Percentiles rank a stretch among this genome's conserved stretches.
Conservation (phyloP, 2,113 vertebrate species). For the Hucho hucho region DNA sequence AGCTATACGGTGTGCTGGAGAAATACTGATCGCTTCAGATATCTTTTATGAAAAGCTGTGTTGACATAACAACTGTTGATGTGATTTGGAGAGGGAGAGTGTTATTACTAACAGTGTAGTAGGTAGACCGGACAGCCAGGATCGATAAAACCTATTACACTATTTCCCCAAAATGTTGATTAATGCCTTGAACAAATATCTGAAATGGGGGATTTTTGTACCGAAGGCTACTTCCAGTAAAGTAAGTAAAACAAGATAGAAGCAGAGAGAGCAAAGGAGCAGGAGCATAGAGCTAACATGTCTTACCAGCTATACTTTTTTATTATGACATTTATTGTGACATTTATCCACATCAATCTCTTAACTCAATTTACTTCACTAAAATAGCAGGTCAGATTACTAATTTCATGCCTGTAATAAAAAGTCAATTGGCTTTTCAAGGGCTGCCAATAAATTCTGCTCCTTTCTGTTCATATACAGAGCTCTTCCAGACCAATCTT, state of each 20-base stretch:
- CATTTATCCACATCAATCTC: slow-evolving; percentile 65
- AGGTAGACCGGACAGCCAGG: slow-evolving; percentile 44
- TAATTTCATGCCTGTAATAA: slow-evolving; percentile 71
- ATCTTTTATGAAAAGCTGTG: slow-evolving; percentile 59
- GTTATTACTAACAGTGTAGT: slow-evolving; percentile 49
- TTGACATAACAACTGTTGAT: slow-evolving; percentile 65
- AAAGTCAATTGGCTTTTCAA: slow-evolving; percentile 51
- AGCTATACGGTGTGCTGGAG: slow-evolving; percentile 43
- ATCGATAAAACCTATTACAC: slow-evolving; percentile 71
- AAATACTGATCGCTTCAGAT: slow-evolving; percentile 51
- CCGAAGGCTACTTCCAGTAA: slow-evolving; percentile 14
- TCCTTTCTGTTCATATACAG: slow-evolving; percentile 29
- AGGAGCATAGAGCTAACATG: slow-evolving; percentile 13
- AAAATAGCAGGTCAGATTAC: slow-evolving; percentile 62
- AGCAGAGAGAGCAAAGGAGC: neutral
- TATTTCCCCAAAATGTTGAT: slow-evolving; percentile 59
- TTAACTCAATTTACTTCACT: slow-evolving; percentile 57
- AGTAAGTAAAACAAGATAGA: neutral
- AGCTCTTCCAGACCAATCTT: slow-evolving; percentile 57
- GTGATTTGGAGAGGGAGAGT: slow-evolving; percentile 50
- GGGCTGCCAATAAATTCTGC: slow-evolving; percentile 63
- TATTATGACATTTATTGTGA: slow-evolving; percentile 66
- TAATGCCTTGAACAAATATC: slow-evolving; percentile 44
- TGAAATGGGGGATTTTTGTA: slow-evolving; percentile 39
- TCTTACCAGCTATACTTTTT: slow-evolving; percentile 39